Base-by-base conservation (phyloP, 53 echinoderm and acorn worm genomes). In the Arbacia lixula region DNA sequence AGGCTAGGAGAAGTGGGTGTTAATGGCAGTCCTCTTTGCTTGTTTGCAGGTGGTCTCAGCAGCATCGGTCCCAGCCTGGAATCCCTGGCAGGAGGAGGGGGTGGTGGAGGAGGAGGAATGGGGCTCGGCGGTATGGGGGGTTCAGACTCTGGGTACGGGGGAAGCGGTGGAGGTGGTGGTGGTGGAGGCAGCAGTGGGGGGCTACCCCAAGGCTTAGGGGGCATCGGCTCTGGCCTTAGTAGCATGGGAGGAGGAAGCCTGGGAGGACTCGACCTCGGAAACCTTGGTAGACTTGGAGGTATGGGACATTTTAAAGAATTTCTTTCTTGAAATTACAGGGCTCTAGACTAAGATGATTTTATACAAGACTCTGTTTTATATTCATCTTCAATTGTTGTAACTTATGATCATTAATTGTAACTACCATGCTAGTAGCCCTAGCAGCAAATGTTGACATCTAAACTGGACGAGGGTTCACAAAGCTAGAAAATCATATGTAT, bases 31-130 rank as follows among this genome's bases (percentile, higher is more conserved):
- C n/a, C n/a, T n/a, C n/a, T n/a, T n/a, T n/a, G n/a, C n/a, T n/a
- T n/a, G n/a, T n/a, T n/a, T n/a, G n/a, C 57, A 95, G 95, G 56
- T 79, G 95, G 95, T 25, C 84, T 95, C 12, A 60, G 75, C 29
- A 85, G 86, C 12, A 52, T 92, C 22, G 95, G 95, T 34, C 95
- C 95, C n/a, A 93, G 92, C 71, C 53, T 95, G 53, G 90, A 92
- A 53, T 40, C 66, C 6, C 57, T 95, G 30, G 71, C 79, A 30
- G 68, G 87, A 34, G 88, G 87, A 5, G 66, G 61, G 20, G n/a
- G 61, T 0, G 87, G 71, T 36, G 32, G 91, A 27, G 76, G 68
- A 28, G 46, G 66, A 43, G 43, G 42, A 14, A 61, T 61, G 62
- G 65, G 79, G 33, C 54, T 49, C 22, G 62, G 60, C 1, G 84